A percentile compares a stretch with the other conserved stretches of the same genome.
Conservation (phyloP, 2,113 vertebrate species). For the Oxyura jamaicensis region DNA sequence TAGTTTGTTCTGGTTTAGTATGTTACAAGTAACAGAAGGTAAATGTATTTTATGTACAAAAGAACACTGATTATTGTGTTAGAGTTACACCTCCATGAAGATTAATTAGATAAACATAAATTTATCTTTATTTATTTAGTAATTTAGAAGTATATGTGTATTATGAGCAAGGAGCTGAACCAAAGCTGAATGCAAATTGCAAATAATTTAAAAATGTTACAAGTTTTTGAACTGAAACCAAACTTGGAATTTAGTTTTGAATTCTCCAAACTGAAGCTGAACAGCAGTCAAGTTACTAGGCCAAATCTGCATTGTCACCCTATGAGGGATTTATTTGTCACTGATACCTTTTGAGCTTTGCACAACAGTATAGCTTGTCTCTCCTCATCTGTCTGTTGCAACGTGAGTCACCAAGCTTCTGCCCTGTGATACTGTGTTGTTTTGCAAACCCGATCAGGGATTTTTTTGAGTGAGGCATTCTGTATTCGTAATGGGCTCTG, state of each 20-base stretch:
- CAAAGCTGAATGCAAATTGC: background rate
- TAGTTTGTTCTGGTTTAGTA: background rate
- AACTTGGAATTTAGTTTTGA: background rate
- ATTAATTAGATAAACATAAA: background rate
- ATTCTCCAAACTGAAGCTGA: background rate
- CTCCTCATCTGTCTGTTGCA: background rate
- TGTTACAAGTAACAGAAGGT: background rate
- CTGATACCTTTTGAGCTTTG: background rate
- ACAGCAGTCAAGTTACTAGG: background rate
- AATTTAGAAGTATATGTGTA: background rate
- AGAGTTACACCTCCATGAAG: background rate
- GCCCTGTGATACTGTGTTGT: background rate
- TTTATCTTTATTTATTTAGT: background rate
- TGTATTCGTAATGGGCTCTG: background rate
- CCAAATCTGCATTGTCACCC: background rate
- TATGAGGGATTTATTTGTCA: background rate
- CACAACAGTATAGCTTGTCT: background rate
- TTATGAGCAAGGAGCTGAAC: background rate
- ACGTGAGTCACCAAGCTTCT: rapidly evolving
- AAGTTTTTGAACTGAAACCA: background rate
- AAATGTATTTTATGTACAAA: background rate
- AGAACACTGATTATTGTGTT: background rate
- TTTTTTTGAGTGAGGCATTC: background rate
- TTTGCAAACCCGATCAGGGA: background rate
- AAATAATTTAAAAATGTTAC: background rate